phyloP scores from a whole-genome alignment of 2,113 vertebrate genomes.

The Panthera leo region DNA sequence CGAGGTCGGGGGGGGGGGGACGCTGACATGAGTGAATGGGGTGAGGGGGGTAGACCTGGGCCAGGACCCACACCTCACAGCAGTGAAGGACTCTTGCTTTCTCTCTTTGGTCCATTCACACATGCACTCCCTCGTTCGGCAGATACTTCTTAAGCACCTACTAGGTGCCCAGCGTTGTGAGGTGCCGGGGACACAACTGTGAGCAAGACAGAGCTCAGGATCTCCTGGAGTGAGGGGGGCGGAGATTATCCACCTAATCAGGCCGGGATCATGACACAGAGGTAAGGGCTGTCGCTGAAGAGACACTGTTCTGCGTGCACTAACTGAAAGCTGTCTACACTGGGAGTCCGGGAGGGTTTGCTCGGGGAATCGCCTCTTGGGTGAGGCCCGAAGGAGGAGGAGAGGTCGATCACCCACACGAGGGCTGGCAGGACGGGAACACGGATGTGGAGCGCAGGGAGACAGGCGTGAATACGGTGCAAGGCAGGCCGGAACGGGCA shows the following conservation, averaged over 20 bases:
- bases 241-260: background rate
- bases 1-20: background rate
- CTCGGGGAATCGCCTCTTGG: fast-evolving
- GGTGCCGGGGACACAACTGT: background rate
- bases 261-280: background rate
- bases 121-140: background rate
- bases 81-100: background rate
- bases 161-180: too few relatives aligned
- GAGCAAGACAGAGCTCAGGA: background rate
- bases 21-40: background rate
- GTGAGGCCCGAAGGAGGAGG: background rate
- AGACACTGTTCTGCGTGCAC: fast-evolving
- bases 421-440: background rate
- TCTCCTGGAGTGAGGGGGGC: background rate
- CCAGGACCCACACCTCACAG: background rate
- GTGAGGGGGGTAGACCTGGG: background rate
- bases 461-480: fast-evolving
- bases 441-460: fast-evolving
- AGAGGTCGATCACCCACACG: fast-evolving
- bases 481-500: background rate
- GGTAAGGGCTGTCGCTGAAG: fast-evolving
- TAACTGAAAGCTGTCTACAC: fast-evolving
- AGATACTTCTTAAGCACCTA: background rate
- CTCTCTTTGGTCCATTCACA: fast-evolving
- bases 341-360: background rate